These are phyloP conservation scores for Odontesthes bonariensis DNA, from an alignment of 2,113 vertebrate species.

Conservation along the genomic window DNA sequence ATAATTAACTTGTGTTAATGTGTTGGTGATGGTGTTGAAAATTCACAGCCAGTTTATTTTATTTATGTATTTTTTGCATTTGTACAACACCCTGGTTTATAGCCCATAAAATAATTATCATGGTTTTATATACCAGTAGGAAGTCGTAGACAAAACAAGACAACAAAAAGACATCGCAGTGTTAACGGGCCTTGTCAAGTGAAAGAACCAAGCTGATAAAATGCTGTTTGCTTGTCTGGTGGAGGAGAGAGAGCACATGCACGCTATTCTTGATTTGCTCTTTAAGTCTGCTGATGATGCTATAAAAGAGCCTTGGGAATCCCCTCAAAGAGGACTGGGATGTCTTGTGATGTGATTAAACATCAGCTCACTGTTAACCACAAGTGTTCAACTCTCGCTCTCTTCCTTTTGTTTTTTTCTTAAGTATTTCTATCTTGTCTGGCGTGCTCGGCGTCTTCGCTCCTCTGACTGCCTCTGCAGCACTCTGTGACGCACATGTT, in stretches of 20 bases:
- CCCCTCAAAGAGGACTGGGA: slow-evolving; percentile 70
- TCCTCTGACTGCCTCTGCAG: slow-evolving; percentile 20
- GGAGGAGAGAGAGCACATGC: slow-evolving; percentile 31
- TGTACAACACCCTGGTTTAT: slow-evolving; percentile 13
- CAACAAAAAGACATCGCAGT: slow-evolving; percentile 12
- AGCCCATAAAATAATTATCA: slow-evolving; percentile 25
- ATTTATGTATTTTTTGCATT: background rate
- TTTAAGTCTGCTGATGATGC: slow-evolving; percentile 69
- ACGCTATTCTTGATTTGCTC: slow-evolving; percentile 58
- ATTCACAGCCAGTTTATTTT: slow-evolving; percentile 8
- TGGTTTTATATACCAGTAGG: slow-evolving; percentile 5
- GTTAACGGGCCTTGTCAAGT: slow-evolving; percentile 31
- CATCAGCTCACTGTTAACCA: slow-evolving; percentile 66
- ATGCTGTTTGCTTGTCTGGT: slow-evolving; percentile 42
- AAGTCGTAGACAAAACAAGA: slow-evolving; percentile 9
- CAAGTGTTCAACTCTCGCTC: slow-evolving; percentile 49
- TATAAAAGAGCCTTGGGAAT: slow-evolving; percentile 70
- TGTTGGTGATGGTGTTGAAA: background rate
- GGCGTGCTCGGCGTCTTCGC: slow-evolving; percentile 21
- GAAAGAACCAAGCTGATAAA: slow-evolving; percentile 41
- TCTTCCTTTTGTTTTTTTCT: background rate
- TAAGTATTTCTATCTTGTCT: slow-evolving; percentile 7
- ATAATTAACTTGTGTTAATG: background rate
- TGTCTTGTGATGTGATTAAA: slow-evolving; percentile 75
- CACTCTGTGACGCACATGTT: slow-evolving; percentile 22